Evolutionary conservation across 1,140 invertebrate genomes (phyloP), one percentile per base, ranked within the genome.

Genomic region (Eurosta solidaginis): DNA sequence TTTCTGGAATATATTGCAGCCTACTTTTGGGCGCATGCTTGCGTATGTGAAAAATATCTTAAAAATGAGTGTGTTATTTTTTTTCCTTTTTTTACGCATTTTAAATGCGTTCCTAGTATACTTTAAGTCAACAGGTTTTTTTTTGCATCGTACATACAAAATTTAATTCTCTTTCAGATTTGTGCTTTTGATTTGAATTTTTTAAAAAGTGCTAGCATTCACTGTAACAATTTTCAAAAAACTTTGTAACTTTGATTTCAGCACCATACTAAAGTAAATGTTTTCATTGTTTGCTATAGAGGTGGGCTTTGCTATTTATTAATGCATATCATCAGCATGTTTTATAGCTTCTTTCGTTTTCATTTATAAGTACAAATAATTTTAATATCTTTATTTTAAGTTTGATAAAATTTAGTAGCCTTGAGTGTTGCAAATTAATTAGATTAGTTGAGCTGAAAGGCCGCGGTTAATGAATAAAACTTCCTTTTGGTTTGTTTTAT

Each of bases 231-330:
- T 36, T 68, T 40, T 20, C 59, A 40, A 68, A 63, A 40, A 68
- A n/a, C 59, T 17, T 40, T 68, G 33, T n/a, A 68, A 68, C 33
- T 68, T 40, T 40, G 17, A 20, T 4, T 68, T 68, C 59, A 68
- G 59, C 59, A 68, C 59, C 36, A 68, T 68, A 40, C 59, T 68
- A 68, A 68, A 68, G 59, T 68, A 68, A 68, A 68, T 68, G 33
- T 68, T 40, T 68, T 68, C 59, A 42, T 79, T 78, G 81, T 82
- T 84, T 83, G 81, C 82, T 85, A 85, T 77, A 82, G 79, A 85
- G 83, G 83, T 85, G 83, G 83, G 83, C 82, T 85, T 81, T 59
- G 74, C 59, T 76, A 59, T 81, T 44, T 77, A 75, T 75, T 63
- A 29, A 36, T 63, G 20, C 40, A 36, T 63, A n/a, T 63, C 7